These are phyloP conservation scores for Halichoerus grypus DNA, from an alignment of 2,113 vertebrate genomes.

Conservation along the genomic window DNA sequence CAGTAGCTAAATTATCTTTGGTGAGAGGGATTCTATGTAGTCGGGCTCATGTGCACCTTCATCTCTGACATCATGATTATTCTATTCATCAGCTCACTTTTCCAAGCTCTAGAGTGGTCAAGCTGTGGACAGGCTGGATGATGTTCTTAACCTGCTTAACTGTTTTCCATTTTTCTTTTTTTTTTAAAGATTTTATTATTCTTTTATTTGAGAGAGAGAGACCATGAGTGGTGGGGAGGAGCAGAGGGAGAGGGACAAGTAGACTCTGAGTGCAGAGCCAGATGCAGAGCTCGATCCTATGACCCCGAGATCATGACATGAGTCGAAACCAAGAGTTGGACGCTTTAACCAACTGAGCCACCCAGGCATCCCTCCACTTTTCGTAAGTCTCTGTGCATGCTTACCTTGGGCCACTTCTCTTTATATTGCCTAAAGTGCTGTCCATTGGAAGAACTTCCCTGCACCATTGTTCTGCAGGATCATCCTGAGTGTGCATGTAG, in stretches of 20 bases:
- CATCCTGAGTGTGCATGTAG: background rate
- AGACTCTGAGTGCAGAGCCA: no score
- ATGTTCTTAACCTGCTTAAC: background rate
- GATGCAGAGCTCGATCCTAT: no score
- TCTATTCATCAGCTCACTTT: background rate
- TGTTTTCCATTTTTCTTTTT: background rate
- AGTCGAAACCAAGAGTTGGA: no score
- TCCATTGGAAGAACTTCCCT: background rate
- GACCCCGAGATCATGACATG: no score
- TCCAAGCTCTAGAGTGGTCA: background rate
- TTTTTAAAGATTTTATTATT: no score
- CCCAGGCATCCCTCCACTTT: background rate
- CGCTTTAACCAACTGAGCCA: no score
- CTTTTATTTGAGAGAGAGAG: no score
- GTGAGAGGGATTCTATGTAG: background rate
- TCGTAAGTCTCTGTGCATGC: background rate
- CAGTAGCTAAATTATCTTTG: background rate
- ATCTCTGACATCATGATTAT: background rate
- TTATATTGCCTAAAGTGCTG: background rate
- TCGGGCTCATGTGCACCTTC: background rate
- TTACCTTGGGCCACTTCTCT: background rate
- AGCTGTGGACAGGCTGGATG: background rate
- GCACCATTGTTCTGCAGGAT: background rate
- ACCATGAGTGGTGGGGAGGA: no score
- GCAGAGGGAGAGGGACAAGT: no score